Evolutionary conservation across 1,140 invertebrate genomes (phyloP).

Genomic region (Cylas formicarius): DNA sequence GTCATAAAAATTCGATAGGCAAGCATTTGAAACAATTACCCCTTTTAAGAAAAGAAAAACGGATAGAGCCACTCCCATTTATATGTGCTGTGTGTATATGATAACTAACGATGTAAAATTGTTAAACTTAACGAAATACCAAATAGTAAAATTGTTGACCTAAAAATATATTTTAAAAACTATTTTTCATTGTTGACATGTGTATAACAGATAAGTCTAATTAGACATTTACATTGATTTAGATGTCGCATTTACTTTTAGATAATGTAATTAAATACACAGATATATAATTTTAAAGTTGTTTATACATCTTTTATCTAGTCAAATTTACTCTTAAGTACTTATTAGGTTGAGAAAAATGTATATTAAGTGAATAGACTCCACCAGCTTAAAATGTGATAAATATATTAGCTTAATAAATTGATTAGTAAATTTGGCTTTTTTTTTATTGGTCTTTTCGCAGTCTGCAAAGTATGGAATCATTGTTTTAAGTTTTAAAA

Average conservation of each 20-base stretch:
- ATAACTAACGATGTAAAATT: background rate
- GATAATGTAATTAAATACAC: background rate
- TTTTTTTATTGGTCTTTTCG: too few relatives aligned
- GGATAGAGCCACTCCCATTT: too few relatives aligned
- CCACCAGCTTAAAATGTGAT: conserved; percentile 13
- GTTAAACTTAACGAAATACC: background rate
- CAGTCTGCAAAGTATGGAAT: too few relatives aligned
- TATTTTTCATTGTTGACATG: too few relatives aligned
- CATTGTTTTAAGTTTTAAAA: too few relatives aligned
- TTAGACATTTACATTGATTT: background rate
- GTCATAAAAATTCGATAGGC: too few relatives aligned
- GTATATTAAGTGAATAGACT: conserved; percentile 10
- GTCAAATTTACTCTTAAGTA: conserved; percentile 6
- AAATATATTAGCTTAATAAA: conserved; percentile 12
- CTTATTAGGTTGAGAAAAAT: conserved; percentile 6
- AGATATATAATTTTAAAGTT: conserved; percentile 9
- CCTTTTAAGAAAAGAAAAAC: too few relatives aligned
- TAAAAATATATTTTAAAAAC: background rate
- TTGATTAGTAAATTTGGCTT: too few relatives aligned
- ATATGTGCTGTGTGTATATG: too few relatives aligned
- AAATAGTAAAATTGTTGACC: background rate
- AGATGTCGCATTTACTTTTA: background rate
- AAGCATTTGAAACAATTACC: too few relatives aligned
- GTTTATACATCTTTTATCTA: conserved; percentile 5
- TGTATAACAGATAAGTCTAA: too few relatives aligned